phyloP scores from a whole-genome alignment of 2,113 vertebrate genomes.

The Sardina pilchardus region DNA sequence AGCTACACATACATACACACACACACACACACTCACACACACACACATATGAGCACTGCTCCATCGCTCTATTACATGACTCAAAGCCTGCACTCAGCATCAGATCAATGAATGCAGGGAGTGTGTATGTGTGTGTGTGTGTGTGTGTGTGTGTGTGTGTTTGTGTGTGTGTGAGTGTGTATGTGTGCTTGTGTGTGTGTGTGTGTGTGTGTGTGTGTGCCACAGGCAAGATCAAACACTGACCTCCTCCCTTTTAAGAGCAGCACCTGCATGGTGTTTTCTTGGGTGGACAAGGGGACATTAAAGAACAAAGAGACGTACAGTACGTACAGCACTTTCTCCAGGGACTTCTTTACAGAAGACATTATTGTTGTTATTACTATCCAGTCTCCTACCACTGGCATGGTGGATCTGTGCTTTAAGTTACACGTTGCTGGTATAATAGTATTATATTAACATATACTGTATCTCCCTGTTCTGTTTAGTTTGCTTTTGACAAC shows the following conservation, averaged over 20 bases:
- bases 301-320: neutral
- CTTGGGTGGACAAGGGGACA: neutral
- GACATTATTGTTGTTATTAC: neutral
- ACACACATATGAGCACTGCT: neutral
- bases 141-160: constrained; percentile 42
- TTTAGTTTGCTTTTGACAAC: neutral
- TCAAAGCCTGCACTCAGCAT: neutral
- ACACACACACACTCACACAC: neutral
- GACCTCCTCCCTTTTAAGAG: constrained; percentile 41
- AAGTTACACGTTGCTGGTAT: neutral
- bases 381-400: neutral
- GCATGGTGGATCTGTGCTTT: neutral
- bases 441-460: neutral
- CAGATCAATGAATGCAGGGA: neutral
- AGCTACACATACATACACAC: neutral
- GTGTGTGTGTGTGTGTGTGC: neutral
- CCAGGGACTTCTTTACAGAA: neutral
- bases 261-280: constrained; percentile 36
- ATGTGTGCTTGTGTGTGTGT: constrained; percentile 34
- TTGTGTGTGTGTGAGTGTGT: constrained; percentile 55
- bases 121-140: constrained; percentile 25
- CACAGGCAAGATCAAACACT: neutral
- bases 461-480: neutral
- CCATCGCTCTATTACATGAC: neutral
- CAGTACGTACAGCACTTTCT: neutral